Conservation (phyloP, 1,140 invertebrate species). For the Chionoecetes opilio region DNA sequence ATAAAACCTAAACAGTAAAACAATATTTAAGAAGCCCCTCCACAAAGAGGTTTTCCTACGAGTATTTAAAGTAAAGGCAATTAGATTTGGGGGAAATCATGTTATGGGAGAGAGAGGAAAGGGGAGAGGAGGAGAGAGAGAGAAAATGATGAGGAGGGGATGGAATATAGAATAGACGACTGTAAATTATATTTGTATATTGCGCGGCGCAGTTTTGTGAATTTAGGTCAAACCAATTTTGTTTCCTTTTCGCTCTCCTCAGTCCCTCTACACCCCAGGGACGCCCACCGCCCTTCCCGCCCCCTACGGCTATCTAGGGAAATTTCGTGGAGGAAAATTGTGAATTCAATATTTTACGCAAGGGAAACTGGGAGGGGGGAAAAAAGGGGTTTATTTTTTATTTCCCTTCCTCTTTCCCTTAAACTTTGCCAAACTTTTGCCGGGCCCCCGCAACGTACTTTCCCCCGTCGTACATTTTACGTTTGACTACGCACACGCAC, state of each 20-base stretch:
- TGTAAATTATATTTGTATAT: not conserved
- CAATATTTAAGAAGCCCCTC: no score
- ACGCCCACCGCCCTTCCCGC: not conserved
- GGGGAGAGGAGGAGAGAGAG: constrained; percentile 13
- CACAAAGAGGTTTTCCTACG: no score
- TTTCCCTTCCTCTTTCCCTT: no score
- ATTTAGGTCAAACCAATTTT: not conserved
- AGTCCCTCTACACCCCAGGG: not conserved
- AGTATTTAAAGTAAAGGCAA: no score
- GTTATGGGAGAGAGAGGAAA: not conserved
- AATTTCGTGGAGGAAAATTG: constrained; percentile 13
- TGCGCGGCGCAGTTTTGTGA: not conserved
- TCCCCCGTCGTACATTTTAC: no score
- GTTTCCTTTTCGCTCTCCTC: not conserved
- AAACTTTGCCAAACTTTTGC: no score
- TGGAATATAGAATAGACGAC: no score
- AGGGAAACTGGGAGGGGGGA: not conserved
- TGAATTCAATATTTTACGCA: constrained; percentile 11
- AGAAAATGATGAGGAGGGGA: not conserved
- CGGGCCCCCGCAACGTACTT: no score
- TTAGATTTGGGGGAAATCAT: no score
- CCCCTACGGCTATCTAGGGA: constrained; percentile 23
- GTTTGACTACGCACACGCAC: no score
- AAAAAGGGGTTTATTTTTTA: no score
- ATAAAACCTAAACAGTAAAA: no score